Evolutionary conservation across 2,888 invertebrate species (phyloP), one percentile per base, ranked within the genome.

Genomic region (Ophonus ardosiacus): DNA sequence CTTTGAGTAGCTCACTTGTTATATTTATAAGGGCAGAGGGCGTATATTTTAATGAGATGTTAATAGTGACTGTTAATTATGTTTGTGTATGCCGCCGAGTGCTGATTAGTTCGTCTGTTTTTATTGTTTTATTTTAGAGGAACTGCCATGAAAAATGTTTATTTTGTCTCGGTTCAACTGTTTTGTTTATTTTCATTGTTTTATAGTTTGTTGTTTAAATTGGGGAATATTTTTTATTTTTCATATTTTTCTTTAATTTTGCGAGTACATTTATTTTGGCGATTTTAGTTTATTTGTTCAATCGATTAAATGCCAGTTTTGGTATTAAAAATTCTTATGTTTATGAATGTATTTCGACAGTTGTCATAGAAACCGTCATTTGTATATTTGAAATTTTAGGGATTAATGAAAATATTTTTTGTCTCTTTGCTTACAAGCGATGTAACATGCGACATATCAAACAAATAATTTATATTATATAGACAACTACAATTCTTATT

Each of bases 31-130:
- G 57, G 79, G 38, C 18, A 15, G 15, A 15, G 74, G 21, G 18
- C 43, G 74, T 78, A 51, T 57, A 57, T 78, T 78, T 81, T 81
- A 81, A 81, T 81, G 79, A 80, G 79, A 81, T 81, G 81, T 18
- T 81, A 81, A 81, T 81, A 81, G 81, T 43, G 43, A 17, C 15
- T 17, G 81, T 10, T 81, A 81, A 81, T 81, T 43, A 65, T 81
- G 81, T 81, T 81, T 81, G 65, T 81, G 18, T 81, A 81, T 81
- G 63, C 43, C 81, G 43, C 15, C 24, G 24, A n/a, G 43, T 81
- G 51, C 31, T 81, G 65, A 81, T 81, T 81, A 81, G 21, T 81
- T 43, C 65, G 6, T 15, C 15, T 80, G 17, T 59, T 80, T 80
- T 63, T 81, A 81, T 81, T 81, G 61, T 81, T 63, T 81, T 81